Percentiles rank a stretch among this genome's conserved stretches.
These are phyloP conservation scores for Monomorium pharaonis DNA, from an alignment of 1,140 invertebrate species.

Conservation along the genomic window DNA sequence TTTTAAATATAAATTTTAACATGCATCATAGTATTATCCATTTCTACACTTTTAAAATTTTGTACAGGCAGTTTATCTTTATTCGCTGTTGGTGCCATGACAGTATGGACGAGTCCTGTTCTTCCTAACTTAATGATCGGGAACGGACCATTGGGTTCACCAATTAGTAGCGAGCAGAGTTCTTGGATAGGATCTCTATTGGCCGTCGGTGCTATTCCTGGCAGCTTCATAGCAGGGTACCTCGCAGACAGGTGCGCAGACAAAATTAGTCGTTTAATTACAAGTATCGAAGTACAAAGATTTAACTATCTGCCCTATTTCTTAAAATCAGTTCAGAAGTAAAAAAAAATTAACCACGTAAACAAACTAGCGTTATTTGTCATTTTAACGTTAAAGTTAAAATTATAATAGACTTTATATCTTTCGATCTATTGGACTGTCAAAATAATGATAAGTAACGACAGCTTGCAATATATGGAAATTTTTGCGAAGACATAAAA, in stretches of 20 bases:
- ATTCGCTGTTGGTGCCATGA: constrained; percentile 87
- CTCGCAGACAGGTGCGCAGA: constrained; percentile 77
- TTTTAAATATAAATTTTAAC: too few species aligned
- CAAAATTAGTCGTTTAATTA: not conserved
- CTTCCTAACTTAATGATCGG: constrained; percentile 86
- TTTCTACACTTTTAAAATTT: not conserved
- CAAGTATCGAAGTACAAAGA: not conserved
- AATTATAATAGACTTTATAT: too few species aligned
- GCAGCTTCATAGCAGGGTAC: constrained; percentile 83
- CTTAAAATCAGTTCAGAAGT: too few species aligned
- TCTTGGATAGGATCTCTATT: constrained; percentile 94
- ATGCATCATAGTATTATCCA: not conserved
- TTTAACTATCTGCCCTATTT: not conserved
- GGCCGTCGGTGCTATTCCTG: constrained; percentile 91
- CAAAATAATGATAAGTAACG: too few species aligned
- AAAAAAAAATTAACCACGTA: too few species aligned
- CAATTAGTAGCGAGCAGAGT: constrained; percentile 84
- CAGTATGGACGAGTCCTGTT: constrained; percentile 92
- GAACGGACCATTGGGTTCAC: constrained; percentile 83
- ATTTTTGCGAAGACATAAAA: not conserved
- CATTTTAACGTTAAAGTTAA: too few species aligned
- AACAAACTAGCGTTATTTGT: too few species aligned
- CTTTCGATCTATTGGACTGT: too few species aligned
- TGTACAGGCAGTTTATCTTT: constrained; percentile 89
- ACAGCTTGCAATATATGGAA: too few species aligned